A percentile compares a stretch with the other conserved stretches of the same genome.
phyloP scores from a whole-genome alignment of 2,113 vertebrate genomes.

The Strigops habroptila region DNA sequence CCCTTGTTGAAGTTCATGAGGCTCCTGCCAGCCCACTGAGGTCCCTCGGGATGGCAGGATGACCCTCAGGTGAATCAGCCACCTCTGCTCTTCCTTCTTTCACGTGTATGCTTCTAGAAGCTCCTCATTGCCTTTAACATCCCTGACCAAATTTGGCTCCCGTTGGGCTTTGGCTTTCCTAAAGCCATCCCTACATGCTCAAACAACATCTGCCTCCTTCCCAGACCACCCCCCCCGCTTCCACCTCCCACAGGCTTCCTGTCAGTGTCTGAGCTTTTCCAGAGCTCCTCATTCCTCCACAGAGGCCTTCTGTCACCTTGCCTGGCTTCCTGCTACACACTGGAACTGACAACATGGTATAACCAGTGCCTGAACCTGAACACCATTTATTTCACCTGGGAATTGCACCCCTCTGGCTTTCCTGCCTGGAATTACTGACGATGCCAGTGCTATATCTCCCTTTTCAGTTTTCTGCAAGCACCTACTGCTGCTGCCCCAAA shows the following conservation, averaged over 20 bases:
- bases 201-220: background rate
- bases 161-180: background rate
- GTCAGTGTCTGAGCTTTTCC: background rate
- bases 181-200: background rate
- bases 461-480: background rate
- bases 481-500: background rate
- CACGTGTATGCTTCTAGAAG: background rate
- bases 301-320: no score
- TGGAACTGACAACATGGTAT: background rate
- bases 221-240: background rate
- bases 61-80: background rate
- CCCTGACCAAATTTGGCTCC: background rate
- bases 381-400: background rate
- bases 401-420: background rate
- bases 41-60: background rate
- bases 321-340: no score
- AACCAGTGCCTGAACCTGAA: background rate
- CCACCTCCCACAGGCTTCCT: background rate
- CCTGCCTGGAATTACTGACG: background rate
- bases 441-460: rapidly evolving
- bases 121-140: background rate
- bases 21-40: background rate
- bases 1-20: background rate
- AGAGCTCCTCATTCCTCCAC: background rate
- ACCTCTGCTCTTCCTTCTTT: background rate